Evolutionary conservation across 2,113 vertebrate genomes (phyloP).

Genomic region (Erpornis zantholeuca): DNA sequence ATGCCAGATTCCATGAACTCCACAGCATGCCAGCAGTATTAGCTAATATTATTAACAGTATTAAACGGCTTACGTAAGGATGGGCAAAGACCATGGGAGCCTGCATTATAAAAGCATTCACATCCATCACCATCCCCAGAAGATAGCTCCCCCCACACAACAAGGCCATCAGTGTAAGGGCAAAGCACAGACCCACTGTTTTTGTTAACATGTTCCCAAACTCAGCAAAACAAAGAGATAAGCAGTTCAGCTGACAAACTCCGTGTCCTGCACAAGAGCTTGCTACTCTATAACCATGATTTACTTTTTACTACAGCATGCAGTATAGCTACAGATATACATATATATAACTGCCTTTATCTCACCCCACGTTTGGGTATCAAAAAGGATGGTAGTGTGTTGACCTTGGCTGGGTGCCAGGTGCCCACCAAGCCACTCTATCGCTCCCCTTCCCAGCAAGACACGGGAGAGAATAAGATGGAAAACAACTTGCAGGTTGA

Average conservation of each 20-base stretch:
- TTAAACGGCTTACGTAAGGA: neutral
- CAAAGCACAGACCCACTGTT: neutral
- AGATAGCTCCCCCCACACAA: neutral
- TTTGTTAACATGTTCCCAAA: neutral
- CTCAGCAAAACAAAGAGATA: neutral
- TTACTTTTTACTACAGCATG: neutral
- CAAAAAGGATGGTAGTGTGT: neutral
- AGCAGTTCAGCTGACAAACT: neutral
- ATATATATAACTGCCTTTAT: neutral
- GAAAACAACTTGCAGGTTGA: neutral
- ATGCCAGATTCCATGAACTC: neutral
- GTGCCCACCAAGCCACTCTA: accelerated
- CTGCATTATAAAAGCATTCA: neutral
- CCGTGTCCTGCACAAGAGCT: neutral
- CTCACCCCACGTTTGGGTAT: neutral
- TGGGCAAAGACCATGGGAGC: neutral
- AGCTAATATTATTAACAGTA: neutral
- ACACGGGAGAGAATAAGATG: neutral
- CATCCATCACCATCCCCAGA: neutral
- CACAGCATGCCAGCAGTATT: neutral
- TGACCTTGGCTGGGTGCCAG: neutral
- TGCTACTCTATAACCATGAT: neutral
- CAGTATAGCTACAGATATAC: neutral
- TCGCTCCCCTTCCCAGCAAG: neutral
- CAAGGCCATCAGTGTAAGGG: neutral